A percentile compares a stretch with the other conserved stretches of the same genome.
Evolutionary conservation across 2,888 invertebrate genomes (phyloP).

Genomic region (Selenia dentaria): DNA sequence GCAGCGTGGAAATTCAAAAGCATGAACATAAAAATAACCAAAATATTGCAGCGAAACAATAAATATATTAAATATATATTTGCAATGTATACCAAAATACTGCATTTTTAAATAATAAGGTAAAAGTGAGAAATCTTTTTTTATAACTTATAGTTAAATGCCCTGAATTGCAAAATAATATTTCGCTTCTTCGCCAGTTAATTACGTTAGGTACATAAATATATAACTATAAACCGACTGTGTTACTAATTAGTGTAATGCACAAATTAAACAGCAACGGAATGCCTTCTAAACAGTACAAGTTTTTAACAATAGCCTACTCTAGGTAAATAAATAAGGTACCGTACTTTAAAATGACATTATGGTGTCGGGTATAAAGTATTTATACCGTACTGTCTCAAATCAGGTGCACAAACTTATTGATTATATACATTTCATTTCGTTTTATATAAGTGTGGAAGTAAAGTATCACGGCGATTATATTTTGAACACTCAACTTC

Average conservation of each 20-base stretch:
- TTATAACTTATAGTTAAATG: conserved; percentile 39
- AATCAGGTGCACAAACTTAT: conserved; percentile 20
- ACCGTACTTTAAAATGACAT: conserved; percentile 55
- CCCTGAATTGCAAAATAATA: conserved; percentile 51
- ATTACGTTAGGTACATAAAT: conserved; percentile 51
- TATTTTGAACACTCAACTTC: neutral
- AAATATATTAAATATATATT: conserved; percentile 55
- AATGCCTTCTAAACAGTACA: conserved; percentile 84
- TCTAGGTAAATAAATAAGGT: conserved; percentile 67
- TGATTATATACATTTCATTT: conserved; percentile 4
- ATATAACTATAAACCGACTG: conserved; percentile 57
- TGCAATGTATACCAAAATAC: conserved; percentile 84
- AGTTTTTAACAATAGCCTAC: conserved; percentile 79
- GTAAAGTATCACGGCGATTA: neutral
- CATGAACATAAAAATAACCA: conserved; percentile 18
- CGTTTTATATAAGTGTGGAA: conserved; percentile 3
- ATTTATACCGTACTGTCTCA: conserved; percentile 15
- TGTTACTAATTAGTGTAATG: conserved; percentile 77
- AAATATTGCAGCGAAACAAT: conserved; percentile 67
- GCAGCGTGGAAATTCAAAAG: conserved; percentile 50
- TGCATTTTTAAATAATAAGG: conserved; percentile 81
- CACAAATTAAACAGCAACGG: conserved; percentile 75
- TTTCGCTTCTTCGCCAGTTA: conserved; percentile 71
- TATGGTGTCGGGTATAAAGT: conserved; percentile 29
- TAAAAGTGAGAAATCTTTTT: conserved; percentile 74